Evolutionary conservation across 64 coral and sea anemone species (phyloP).

Genomic region (Platygyra sinensis): DNA sequence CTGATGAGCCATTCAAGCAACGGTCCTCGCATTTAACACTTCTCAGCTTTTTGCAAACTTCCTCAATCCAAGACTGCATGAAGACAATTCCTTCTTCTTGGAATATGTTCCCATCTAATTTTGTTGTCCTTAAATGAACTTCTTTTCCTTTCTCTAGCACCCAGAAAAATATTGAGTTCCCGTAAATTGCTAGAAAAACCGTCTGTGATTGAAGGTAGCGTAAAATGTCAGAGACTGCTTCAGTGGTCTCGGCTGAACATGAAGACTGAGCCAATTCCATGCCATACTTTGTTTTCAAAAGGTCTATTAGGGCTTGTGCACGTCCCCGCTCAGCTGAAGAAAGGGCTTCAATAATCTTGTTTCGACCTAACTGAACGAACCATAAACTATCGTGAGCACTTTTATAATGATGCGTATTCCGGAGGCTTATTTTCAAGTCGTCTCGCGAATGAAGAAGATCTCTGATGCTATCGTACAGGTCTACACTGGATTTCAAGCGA

Average conservation of each 20-base stretch:
- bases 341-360: too few relatives aligned
- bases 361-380: neutral
- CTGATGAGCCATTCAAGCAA: too few relatives aligned
- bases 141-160: neutral
- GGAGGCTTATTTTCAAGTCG: neutral
- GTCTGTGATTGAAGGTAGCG: neutral
- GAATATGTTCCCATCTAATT: neutral
- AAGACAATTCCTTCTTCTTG: too few relatives aligned
- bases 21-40: too few relatives aligned
- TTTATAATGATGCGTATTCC: constrained; percentile 10
- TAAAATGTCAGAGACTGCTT: neutral
- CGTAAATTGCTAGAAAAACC: neutral
- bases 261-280: neutral
- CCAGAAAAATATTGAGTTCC: neutral
- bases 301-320: constrained; percentile 38
- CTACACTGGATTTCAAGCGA: neutral
- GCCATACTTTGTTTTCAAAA: constrained; percentile 24
- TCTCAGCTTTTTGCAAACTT: too few relatives aligned
- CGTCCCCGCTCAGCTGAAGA: constrained; percentile 30
- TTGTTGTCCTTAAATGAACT: neutral
- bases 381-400: neutral
- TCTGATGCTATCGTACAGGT: neutral
- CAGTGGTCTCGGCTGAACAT: neutral
- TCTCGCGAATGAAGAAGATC: neutral
- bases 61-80: too few relatives aligned